Base-by-base conservation (phyloP, 2,888 invertebrate species). In the Diloba caeruleocephala region DNA sequence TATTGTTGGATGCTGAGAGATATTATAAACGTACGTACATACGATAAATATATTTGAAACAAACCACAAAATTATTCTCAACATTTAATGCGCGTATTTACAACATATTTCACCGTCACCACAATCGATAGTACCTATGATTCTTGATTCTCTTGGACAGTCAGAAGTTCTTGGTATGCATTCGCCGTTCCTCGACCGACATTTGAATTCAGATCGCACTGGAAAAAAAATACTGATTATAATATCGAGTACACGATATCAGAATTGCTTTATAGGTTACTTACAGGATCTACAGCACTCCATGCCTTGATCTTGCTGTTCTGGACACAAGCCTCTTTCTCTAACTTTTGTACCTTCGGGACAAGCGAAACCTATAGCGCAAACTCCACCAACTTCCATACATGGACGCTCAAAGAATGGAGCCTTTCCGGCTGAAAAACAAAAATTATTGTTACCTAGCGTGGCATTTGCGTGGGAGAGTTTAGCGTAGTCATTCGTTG, bases 271-370 rank as follows among this genome's bases (percentile, higher is more conserved):
- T n/a, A n/a, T n/a, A n/a, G 2, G 5, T 19, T 19, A 53, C 68
- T 46, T 32, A 68, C 68, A 39, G 12, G 49, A 37, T 38, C 31
- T 64, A 13, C 70, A 70, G 37, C 70, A 70, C 14, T 70, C 70
- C 15, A 72, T 39, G 10, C 65, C 69, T 2, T 14, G 31, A 2
- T 8, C 5, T 7, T 71, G 69, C 13, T 71, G 70, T n/a, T 57
- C 34, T 2, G 70, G 70, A 5, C 70, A 70, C 7, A 72, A 14
- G 0, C 69, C 72, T n/a, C 4, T 15, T n/a, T 26, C 15, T 0
- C 33, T 14, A 4, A 60, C 29, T 29, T 9, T 53, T 0, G 37
- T 33, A 0, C 44, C 50, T 0, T 31, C 9, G 2, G 72, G 54
- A 10, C 70, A 70, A 5, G 10, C 13, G 0, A 28, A 15, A 2